Base-by-base conservation (phyloP, 2,797 vertebrate species). In the Delichon dasypus region DNA sequence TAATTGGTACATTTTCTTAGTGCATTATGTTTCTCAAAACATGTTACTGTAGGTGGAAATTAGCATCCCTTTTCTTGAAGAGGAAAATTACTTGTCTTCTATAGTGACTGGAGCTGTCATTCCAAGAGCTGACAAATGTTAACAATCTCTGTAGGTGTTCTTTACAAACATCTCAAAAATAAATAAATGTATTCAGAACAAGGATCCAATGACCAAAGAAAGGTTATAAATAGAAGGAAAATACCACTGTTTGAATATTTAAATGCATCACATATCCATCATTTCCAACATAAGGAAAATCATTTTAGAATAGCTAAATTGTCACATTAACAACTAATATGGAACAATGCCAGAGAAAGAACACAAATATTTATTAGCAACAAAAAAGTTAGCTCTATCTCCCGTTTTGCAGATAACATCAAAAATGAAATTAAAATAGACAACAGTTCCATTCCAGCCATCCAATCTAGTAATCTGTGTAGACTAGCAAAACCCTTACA, bases 71-170 rank as follows among this genome's bases (percentile, higher is more conserved):
- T 97, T 97, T 97, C 96, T 97, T 97, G 85, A 91, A 96, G 94
- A 82, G 96, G 92, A 98, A 98, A 97, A 98, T 98, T 96, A 97
- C 97, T 98, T 97, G 97, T 98, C 97, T 97, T 96, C 95, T 95
- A 79, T 80, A 94, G 96, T 97, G 98, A 98, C 97, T 97, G 96
- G 94, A 98, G 95, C 97, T 98, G 97, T 98, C 97, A 98, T 97
- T 98, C 97, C 75, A 94, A 90, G 86, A 96, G 93, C 91, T 97
- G 97, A 97, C 97, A 98, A 98, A 98, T 96, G 96, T 91, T 98
- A 98, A 98, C 97, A 97, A 96, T 97, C 95, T 96, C 93, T 94
- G 88, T 88, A 97, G 86, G 73, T 97, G 84, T 93, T 94, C 96
- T 96, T 97, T 96, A 94, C 72, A 84, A 95, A 92, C 94, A 97